Conservation (phyloP, 1,140 invertebrate species). For the Papilio polytes region DNA sequence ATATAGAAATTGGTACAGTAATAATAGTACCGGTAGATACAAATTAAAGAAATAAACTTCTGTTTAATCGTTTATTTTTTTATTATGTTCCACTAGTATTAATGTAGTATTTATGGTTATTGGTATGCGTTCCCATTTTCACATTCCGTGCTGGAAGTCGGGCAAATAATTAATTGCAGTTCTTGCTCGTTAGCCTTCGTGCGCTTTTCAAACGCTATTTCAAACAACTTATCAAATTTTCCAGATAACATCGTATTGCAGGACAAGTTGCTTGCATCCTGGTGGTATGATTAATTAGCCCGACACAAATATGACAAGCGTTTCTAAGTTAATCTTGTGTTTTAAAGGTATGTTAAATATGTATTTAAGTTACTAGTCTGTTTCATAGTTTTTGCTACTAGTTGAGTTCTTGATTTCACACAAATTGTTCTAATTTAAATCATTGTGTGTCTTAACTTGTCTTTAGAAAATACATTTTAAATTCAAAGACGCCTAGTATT, state of each 20-base stretch:
- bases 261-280: not conserved
- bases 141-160: conserved; percentile 8
- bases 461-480: not conserved
- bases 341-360: not conserved
- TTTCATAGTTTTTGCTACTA: too few species aligned
- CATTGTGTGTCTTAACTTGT: too few species aligned
- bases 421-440: too few species aligned
- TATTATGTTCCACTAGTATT: not conserved
- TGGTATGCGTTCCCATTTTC: not conserved
- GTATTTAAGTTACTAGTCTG: too few species aligned
- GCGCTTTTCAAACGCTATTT: not conserved
- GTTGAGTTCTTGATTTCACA: too few species aligned
- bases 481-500: not conserved
- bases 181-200: not conserved
- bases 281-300: not conserved
- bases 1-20: too few species aligned
- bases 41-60: too few species aligned
- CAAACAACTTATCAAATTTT: conserved; percentile 16
- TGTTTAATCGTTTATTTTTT: not conserved
- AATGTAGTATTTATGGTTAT: not conserved
- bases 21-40: too few species aligned
- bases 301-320: not conserved
- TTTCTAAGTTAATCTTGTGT: not conserved
- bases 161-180: not conserved
- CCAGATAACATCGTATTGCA: not conserved